Evolutionary conservation across 2,113 vertebrate species (phyloP).

Genomic region (Phoenicopterus ruber): DNA sequence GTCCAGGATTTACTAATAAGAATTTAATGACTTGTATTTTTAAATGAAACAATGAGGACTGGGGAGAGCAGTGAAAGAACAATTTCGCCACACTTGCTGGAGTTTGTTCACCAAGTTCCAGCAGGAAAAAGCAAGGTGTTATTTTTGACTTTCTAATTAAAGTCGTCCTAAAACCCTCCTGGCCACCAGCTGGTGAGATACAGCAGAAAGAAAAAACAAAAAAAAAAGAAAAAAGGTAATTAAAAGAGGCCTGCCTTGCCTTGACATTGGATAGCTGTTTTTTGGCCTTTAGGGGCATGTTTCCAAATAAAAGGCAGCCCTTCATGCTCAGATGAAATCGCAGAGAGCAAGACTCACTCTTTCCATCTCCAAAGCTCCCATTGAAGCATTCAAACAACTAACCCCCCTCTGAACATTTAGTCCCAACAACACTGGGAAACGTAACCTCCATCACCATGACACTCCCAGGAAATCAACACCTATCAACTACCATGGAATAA

Average conservation of each 20-base stretch:
- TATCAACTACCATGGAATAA: conserved; percentile 60
- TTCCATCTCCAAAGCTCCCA: conserved; percentile 29
- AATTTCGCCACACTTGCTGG: background rate
- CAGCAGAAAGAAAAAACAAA: background rate
- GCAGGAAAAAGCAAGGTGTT: background rate
- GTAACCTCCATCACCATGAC: conserved; percentile 60
- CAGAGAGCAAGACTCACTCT: conserved; percentile 37
- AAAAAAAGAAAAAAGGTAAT: background rate
- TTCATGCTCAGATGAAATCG: conserved; percentile 25
- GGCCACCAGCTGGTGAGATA: conserved; percentile 38
- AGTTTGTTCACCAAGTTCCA: background rate
- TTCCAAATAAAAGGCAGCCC: conserved; percentile 52
- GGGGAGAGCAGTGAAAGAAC: background rate
- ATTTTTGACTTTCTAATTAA: conserved; percentile 44
- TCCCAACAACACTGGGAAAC: conserved; percentile 69
- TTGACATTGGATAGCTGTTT: conserved; percentile 69
- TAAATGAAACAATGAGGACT: background rate
- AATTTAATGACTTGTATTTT: background rate
- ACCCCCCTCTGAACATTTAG: conserved; percentile 60
- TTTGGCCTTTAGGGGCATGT: conserved; percentile 47
- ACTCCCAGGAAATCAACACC: conserved; percentile 66
- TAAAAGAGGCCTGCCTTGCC: conserved; percentile 1
- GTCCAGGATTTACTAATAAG: background rate
- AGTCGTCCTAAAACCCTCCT: background rate
- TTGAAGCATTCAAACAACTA: background rate